Evolutionary conservation across 2,113 vertebrate species (phyloP).

Genomic region (Pseudopipra pipra): DNA sequence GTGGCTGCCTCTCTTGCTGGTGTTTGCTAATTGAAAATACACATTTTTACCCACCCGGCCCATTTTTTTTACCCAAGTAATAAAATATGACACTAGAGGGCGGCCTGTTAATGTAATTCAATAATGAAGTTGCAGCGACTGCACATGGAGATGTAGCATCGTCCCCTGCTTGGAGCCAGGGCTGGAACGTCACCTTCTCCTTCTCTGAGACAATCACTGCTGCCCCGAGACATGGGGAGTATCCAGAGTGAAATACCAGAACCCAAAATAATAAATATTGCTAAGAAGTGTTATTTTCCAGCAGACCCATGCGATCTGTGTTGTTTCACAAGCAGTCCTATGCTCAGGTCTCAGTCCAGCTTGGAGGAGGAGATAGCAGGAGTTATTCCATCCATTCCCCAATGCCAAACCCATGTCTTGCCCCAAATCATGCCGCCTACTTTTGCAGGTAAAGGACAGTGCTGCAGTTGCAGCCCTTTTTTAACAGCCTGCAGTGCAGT

Average conservation of each 20-base stretch:
- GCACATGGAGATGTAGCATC: not conserved
- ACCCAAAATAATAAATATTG: not conserved
- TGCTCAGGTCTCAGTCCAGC: not conserved
- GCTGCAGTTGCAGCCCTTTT: not conserved
- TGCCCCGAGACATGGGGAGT: not conserved
- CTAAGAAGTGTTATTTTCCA: not conserved
- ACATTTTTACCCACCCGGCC: not conserved
- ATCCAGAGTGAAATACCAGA: not conserved
- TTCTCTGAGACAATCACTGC: not conserved
- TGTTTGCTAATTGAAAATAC: not conserved
- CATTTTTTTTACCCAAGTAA: constrained; percentile 39
- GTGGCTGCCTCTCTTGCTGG: not conserved
- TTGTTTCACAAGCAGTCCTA: accelerated
- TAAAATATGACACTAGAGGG: constrained; percentile 73
- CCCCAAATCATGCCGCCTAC: not conserved
- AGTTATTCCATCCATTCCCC: not conserved
- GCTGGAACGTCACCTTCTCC: not conserved
- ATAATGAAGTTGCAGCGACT: constrained; percentile 10
- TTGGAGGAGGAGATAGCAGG: not conserved
- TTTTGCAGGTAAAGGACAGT: not conserved
- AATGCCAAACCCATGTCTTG: not conserved
- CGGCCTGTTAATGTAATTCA: constrained; percentile 72
- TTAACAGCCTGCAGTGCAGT: not conserved
- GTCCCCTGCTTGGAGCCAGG: not conserved
- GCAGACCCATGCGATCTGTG: accelerated